Base-by-base conservation (phyloP, 2,888 invertebrate genomes). In the Ptychoptera albimana region DNA sequence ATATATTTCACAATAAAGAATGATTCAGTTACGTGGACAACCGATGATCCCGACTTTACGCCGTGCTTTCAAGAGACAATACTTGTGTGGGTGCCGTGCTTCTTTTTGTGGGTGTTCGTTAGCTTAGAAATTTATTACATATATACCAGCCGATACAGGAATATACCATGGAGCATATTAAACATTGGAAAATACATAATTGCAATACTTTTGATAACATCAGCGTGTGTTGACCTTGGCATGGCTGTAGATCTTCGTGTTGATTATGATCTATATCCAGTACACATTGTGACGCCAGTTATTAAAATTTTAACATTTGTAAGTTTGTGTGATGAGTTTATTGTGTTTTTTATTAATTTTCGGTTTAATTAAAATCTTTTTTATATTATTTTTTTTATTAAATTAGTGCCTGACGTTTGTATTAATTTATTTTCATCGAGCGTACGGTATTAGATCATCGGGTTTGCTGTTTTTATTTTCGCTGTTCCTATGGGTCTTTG, bases 21-120 rank as follows among this genome's bases (percentile, higher is more conserved):
- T 23, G 23, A 23, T 23, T 23, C 23, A 5, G 54, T 74, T 51
- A 71, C 77, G 46, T 79, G 80, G 79, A 53, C 74, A 52, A 73
- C 82, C 3, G 63, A 71, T 10, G 66, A 74, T 57, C 84, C 48
- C 12, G 74, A 79, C 56, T 67, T 84, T 48, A 79, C 82, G 43
- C 66, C 66, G 53, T 85, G 84, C 60, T 83, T 84, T 60, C 75
- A 82, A 64, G 73, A 75, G 55, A 82, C 82, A 2, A 71, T 78
- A n/a, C 58, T 84, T 37, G 63, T 79, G 44, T 85, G 82, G 82
- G 60, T 72, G 10, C 83, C 84, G 1, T 77, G 78, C 56, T 62
- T 65, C 31, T 77, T 78, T 57, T 61, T 83, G 14, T 78, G 77
- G 76, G 49, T 71, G 1, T 71, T 76, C 52, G 61, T 73, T 1